These are phyloP conservation scores for Circaetus cinerascens DNA, from an alignment of 2,113 vertebrate species.

Conservation along the genomic window DNA sequence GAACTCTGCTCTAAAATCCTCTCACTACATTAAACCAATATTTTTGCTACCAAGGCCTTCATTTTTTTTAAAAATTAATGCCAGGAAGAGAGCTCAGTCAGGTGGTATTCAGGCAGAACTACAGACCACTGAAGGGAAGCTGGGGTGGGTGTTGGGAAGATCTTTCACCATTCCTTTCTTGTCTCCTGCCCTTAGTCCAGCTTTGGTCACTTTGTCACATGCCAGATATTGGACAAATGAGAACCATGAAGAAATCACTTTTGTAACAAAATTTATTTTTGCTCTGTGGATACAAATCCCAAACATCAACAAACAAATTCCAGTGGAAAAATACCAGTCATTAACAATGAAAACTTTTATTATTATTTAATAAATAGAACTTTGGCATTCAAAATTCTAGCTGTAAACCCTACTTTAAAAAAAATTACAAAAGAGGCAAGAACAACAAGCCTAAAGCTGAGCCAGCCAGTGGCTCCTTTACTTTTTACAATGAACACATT, in stretches of 20 bases:
- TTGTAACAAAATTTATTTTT: conserved; percentile 84
- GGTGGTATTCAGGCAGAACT: neutral
- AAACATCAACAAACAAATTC: conserved; percentile 82
- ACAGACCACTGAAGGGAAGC: neutral
- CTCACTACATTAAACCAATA: neutral
- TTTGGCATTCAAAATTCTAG: conserved; percentile 94
- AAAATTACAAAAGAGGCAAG: conserved; percentile 80
- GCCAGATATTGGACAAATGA: neutral
- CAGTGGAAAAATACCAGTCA: conserved; percentile 89
- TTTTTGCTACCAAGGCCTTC: neutral
- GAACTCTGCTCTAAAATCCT: neutral
- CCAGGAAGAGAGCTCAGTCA: neutral
- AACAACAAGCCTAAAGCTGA: conserved; percentile 73
- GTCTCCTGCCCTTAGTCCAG: neutral
- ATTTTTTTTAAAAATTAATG: neutral
- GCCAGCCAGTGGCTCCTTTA: conserved; percentile 85
- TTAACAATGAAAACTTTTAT: conserved; percentile 82
- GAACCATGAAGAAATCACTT: conserved; percentile 29
- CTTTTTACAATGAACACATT: conserved; percentile 72
- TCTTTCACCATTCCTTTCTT: neutral
- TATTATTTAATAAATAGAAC: conserved; percentile 89
- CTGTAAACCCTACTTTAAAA: conserved; percentile 87
- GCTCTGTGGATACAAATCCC: conserved; percentile 80
- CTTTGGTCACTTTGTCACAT: neutral
- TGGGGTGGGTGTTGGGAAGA: neutral